phyloP scores from a whole-genome alignment of 1,140 invertebrate species.

The Yoshiicerus persimilis region DNA sequence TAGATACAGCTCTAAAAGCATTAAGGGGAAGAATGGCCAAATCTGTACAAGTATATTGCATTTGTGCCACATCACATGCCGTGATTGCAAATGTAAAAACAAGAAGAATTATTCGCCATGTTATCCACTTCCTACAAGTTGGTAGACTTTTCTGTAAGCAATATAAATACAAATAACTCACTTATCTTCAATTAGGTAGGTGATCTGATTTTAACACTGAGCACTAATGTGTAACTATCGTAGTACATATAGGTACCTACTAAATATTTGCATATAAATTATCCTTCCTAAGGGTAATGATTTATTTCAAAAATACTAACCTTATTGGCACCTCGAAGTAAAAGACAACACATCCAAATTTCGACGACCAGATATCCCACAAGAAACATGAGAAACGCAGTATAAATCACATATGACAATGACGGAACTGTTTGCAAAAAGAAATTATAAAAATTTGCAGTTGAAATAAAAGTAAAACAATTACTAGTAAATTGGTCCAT shows the following conservation, averaged over 20 bases:
- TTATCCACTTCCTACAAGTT: background rate
- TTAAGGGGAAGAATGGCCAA: slow-evolving; percentile 6
- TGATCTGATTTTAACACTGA: background rate
- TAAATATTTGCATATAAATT: too few species aligned
- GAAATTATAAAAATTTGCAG: background rate
- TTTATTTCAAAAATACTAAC: background rate
- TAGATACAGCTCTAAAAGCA: background rate
- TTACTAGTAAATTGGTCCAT: background rate
- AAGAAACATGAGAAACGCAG: background rate
- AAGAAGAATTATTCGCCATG: background rate
- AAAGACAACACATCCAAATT: slow-evolving; percentile 13
- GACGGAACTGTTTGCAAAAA: background rate
- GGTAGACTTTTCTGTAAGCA: background rate
- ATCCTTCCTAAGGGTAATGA: too few species aligned
- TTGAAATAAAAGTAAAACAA: background rate
- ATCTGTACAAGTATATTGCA: slow-evolving; percentile 20
- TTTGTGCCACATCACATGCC: slow-evolving; percentile 9
- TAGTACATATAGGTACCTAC: too few species aligned
- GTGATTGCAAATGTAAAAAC: background rate
- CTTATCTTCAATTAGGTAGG: too few species aligned
- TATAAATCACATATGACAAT: background rate
- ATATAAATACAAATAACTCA: background rate
- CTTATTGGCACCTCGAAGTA: background rate
- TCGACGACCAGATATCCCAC: background rate
- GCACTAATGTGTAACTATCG: background rate